Evolutionary conservation across 2,888 invertebrate genomes (phyloP).

Genomic region (Plagiodera versicolora): DNA sequence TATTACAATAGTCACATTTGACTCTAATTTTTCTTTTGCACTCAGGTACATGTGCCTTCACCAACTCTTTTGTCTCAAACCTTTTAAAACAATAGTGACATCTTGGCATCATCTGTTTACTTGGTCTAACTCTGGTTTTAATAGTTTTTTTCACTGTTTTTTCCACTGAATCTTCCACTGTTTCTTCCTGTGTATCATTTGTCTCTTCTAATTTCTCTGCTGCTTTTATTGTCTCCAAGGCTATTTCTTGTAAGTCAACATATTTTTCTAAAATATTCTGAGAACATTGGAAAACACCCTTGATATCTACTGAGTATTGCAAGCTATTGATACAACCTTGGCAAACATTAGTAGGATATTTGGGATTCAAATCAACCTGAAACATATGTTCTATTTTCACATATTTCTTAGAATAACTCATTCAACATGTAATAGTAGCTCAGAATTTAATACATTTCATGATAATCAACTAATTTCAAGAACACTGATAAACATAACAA

Average conservation of each 20-base stretch:
- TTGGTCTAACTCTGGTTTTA: neutral
- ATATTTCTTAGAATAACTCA: too few relatives aligned
- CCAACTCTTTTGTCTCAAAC: conserved; percentile 3
- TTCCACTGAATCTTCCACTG: neutral
- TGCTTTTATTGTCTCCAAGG: neutral
- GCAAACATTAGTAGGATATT: conserved; percentile 16
- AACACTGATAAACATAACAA: too few relatives aligned
- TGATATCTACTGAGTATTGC: conserved; percentile 10
- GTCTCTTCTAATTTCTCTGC: neutral
- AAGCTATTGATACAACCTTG: conserved; percentile 8
- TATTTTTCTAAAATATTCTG: conserved; percentile 20
- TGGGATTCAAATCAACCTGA: conserved; percentile 4
- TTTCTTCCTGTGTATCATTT: neutral
- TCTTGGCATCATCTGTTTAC: neutral
- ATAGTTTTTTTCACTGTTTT: conserved; percentile 8
- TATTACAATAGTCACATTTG: conserved; percentile 11
- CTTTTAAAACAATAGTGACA: conserved; percentile 11
- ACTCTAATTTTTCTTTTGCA: conserved; percentile 6
- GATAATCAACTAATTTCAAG: too few relatives aligned
- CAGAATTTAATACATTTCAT: too few relatives aligned
- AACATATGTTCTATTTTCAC: too few relatives aligned
- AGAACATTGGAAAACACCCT: conserved; percentile 15
- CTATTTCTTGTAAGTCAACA: neutral
- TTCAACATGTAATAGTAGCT: too few relatives aligned
- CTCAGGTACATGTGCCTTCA: neutral